These are phyloP conservation scores for Brachionus angularis DNA, from an alignment of 1,140 invertebrate species.

Conservation along the genomic window DNA sequence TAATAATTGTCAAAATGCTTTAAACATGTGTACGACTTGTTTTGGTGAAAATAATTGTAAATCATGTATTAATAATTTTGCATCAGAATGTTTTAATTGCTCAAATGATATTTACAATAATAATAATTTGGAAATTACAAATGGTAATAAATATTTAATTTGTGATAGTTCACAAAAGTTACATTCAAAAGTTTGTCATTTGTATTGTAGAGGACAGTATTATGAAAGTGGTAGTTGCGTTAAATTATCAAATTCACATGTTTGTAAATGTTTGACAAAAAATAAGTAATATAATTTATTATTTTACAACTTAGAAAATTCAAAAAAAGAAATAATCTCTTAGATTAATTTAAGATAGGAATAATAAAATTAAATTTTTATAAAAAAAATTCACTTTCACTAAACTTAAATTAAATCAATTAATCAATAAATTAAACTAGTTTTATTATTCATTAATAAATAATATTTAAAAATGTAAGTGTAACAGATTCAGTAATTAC, in stretches of 20 bases:
- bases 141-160: not conserved
- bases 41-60: not conserved
- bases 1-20: not conserved
- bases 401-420: no score
- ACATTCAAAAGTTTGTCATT: conserved; percentile 7
- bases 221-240: not conserved
- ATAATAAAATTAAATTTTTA: no score
- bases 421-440: no score
- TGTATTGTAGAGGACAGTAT: not conserved
- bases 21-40: not conserved
- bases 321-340: no score
- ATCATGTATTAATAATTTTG: not conserved
- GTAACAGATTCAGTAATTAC: no score
- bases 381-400: no score
- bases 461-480: no score
- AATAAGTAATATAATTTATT: not conserved
- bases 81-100: not conserved
- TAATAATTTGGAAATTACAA: not conserved
- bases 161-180: not conserved
- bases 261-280: not conserved
- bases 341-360: no score
- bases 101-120: not conserved
- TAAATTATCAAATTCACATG: not conserved
- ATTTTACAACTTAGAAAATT: no score
- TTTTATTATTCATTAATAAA: no score